Conservation (phyloP, 2,113 vertebrate genomes). For the Zosterops hypoxanthus region DNA sequence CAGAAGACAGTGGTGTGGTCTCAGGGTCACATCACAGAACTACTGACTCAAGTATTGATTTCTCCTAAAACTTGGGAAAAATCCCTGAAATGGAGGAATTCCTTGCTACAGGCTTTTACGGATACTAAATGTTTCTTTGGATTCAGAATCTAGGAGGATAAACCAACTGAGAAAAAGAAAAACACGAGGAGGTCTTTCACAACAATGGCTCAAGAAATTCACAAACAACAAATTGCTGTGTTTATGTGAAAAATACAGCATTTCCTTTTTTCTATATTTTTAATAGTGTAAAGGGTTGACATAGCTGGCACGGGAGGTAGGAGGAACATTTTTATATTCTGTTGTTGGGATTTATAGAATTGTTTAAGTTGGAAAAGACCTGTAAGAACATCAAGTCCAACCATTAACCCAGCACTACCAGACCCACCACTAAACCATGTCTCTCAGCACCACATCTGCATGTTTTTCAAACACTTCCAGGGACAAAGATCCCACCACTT, state of each 20-base stretch:
- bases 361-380: neutral
- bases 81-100: neutral
- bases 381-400: neutral
- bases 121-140: neutral
- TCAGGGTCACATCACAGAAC: neutral
- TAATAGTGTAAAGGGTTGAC: neutral
- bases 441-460: neutral
- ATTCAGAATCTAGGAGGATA: neutral
- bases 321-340: neutral
- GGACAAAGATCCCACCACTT: neutral
- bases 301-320: accelerated
- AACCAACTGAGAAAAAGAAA: neutral
- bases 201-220: neutral
- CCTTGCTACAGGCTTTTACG: neutral
- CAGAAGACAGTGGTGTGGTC: neutral
- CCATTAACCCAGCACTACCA: neutral
- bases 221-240: neutral
- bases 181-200: neutral
- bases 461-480: neutral
- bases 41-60: neutral
- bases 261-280: neutral
- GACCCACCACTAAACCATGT: neutral
- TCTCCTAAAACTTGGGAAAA: neutral
- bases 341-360: neutral
- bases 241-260: neutral